Percentiles rank a stretch among this genome's conserved stretches.
These are phyloP conservation scores for Adela reaumurella DNA, from an alignment of 2,888 invertebrate species.

Conservation along the genomic window DNA sequence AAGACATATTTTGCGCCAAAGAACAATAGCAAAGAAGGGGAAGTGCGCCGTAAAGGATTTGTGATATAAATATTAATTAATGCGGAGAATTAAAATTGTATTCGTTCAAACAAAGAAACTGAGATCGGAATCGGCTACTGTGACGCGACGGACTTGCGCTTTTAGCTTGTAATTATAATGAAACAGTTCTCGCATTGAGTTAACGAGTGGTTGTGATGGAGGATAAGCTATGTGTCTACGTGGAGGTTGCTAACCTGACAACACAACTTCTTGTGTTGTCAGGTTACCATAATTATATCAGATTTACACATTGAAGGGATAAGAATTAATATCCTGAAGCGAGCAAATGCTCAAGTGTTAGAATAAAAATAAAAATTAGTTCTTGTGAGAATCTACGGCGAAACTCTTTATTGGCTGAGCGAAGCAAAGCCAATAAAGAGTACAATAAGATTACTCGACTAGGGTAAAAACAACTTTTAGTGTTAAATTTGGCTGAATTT, in stretches of 20 bases:
- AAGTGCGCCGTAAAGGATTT: not conserved
- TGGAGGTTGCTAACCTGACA: not conserved
- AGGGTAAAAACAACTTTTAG: no score
- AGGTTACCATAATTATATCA: no score
- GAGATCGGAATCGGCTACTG: not conserved
- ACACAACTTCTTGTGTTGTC: no score
- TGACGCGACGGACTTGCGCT: not conserved
- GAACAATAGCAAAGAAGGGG: not conserved
- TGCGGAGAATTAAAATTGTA: not conserved
- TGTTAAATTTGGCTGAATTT: no score
- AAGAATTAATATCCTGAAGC: no score
- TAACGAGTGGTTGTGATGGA: not conserved
- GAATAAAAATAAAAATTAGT: no score
- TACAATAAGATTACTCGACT: no score
- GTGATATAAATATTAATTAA: not conserved
- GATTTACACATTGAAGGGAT: no score
- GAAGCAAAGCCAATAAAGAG: no score
- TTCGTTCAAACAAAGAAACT: not conserved
- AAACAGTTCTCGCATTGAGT: not conserved
- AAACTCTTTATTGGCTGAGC: no score
- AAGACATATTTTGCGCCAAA: not conserved
- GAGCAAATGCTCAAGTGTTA: no score
- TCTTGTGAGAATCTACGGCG: no score
- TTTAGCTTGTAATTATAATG: not conserved
- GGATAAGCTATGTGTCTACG: not conserved